Evolutionary conservation across 2,888 invertebrate species (phyloP).

Genomic region (Buathra laborator): DNA sequence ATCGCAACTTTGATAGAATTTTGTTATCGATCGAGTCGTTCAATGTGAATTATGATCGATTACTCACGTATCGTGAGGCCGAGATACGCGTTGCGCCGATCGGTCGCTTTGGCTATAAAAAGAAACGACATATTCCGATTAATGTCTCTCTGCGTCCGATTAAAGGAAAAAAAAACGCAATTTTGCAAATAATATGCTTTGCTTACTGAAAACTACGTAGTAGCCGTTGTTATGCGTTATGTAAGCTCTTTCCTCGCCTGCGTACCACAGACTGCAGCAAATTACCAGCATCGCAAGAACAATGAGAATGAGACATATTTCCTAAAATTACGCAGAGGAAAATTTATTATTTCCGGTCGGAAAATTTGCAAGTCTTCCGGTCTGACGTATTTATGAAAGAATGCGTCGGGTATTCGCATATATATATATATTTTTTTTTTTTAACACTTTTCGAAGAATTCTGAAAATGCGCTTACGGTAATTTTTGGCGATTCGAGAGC

Average conservation of each 20-base stretch:
- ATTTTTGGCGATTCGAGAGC: constrained; percentile 49
- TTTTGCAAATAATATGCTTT: not conserved
- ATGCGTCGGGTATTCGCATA: not conserved
- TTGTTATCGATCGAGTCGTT: not conserved
- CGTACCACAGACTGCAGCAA: constrained; percentile 43
- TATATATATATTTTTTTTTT: not conserved
- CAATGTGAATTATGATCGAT: constrained; percentile 17
- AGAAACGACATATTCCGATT: not conserved
- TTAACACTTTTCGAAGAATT: not conserved
- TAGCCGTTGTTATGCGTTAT: not conserved
- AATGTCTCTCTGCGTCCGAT: not conserved
- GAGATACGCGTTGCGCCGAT: constrained; percentile 47
- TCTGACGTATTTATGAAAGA: too few species aligned
- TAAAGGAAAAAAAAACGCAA: not conserved
- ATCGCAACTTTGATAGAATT: not conserved
- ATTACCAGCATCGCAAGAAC: constrained; percentile 60
- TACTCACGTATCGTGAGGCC: constrained; percentile 61
- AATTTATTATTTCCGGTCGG: too few species aligned
- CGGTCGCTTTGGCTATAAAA: constrained; percentile 34
- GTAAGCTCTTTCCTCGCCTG: constrained; percentile 10
- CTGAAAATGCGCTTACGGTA: constrained; percentile 30
- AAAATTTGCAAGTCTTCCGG: too few species aligned
- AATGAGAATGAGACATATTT: constrained; percentile 56
- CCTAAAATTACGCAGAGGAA: constrained; percentile 36
- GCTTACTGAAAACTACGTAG: constrained; percentile 50